A percentile compares a stretch with the other conserved stretches of the same genome.
These are phyloP conservation scores for Tridacna gigas DNA, from an alignment of 2,888 invertebrate genomes.

Conservation along the genomic window DNA sequence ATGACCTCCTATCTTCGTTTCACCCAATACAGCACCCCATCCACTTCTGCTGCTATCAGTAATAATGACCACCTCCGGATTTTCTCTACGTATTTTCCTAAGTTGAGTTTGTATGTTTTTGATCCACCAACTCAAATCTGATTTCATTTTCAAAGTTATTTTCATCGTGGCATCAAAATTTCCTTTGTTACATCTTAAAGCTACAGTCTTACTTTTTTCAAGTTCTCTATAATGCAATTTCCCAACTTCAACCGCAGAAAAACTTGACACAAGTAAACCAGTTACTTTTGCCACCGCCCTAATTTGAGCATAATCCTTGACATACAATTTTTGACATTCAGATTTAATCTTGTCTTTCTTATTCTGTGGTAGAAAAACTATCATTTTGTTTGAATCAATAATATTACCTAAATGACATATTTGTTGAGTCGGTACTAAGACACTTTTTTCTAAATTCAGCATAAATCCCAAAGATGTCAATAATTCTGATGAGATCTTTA, in stretches of 20 bases:
- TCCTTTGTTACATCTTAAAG: slow-evolving; percentile 11
- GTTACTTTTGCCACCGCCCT: neutral
- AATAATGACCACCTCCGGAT: slow-evolving; percentile 3
- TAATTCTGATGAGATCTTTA: neutral
- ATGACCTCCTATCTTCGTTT: slow-evolving; percentile 16
- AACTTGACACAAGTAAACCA: slow-evolving; percentile 9
- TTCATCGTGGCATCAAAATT: slow-evolving; percentile 31
- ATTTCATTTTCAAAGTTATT: slow-evolving; percentile 19
- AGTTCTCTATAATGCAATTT: slow-evolving; percentile 23
- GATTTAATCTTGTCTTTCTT: neutral
- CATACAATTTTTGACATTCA: neutral
- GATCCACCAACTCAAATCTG: slow-evolving; percentile 36
- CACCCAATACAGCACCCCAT: neutral
- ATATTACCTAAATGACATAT: slow-evolving; percentile 11
- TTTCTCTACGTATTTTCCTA: neutral
- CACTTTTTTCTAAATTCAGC: slow-evolving; percentile 40
- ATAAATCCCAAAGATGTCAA: neutral
- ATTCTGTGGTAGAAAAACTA: neutral
- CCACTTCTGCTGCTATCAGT: slow-evolving; percentile 39
- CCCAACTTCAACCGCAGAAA: slow-evolving; percentile 25
- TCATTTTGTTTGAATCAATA: neutral
- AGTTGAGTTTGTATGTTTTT: slow-evolving; percentile 10
- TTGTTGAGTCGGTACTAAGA: neutral
- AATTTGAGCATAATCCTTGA: neutral
- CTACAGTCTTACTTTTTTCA: slow-evolving; percentile 31